Evolutionary conservation across 64 coral and sea anemone species (phyloP).

Genomic region (Actinia tenebrosa): DNA sequence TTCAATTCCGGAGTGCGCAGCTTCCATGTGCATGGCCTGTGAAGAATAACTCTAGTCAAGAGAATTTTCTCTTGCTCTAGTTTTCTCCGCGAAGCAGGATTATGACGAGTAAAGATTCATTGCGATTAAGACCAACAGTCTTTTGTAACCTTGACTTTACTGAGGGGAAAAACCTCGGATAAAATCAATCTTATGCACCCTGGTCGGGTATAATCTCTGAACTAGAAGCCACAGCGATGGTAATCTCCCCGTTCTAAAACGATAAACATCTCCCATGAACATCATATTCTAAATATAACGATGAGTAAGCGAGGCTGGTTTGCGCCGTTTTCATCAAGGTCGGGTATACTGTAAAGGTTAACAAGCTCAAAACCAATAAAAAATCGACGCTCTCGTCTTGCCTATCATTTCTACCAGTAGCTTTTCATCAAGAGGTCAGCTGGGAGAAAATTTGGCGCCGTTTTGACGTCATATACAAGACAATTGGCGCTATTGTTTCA

Average conservation of each 20-base stretch:
- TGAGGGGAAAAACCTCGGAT: not conserved
- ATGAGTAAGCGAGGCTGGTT: not conserved
- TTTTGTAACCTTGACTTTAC: not conserved
- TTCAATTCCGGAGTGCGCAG: not conserved
- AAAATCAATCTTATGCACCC: not conserved
- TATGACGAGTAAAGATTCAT: no score
- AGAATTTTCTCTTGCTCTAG: not conserved
- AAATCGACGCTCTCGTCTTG: not conserved
- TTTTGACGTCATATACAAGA: not conserved
- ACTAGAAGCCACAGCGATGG: not conserved
- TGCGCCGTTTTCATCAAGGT: not conserved
- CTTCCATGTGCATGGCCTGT: not conserved
- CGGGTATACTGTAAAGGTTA: not conserved
- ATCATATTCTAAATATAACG: not conserved
- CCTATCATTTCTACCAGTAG: not conserved
- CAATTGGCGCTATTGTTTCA: conserved; percentile 12
- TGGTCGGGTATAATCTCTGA: not conserved
- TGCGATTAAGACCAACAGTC: no score
- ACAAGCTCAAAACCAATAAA: not conserved
- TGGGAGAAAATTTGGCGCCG: not conserved
- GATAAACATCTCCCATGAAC: not conserved
- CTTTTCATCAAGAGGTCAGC: not conserved
- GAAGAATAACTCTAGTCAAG: no score
- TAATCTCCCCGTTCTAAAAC: not conserved
- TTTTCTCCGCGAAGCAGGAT: not conserved